Percentiles rank a stretch among this genome's conserved stretches.
Conservation (phyloP, 2,888 invertebrate species). For the Asteroscopus sphinx region DNA sequence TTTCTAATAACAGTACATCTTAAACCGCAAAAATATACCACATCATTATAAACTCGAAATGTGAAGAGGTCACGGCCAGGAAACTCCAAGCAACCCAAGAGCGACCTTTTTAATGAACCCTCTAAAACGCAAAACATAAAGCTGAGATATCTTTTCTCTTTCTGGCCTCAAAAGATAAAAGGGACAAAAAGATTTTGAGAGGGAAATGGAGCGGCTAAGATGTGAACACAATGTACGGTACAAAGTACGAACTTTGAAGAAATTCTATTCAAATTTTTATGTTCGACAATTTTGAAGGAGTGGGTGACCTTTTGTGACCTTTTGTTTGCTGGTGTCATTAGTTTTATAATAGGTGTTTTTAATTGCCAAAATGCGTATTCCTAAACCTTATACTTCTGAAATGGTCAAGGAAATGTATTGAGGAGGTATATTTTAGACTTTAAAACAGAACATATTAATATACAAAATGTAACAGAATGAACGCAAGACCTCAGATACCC, state of each 20-base stretch:
- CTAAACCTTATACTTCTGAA: no score
- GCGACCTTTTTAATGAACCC: slow-evolving; percentile 56
- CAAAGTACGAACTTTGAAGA: slow-evolving; percentile 16
- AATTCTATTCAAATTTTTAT: slow-evolving; percentile 36
- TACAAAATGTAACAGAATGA: no score
- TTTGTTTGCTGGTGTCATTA: no score
- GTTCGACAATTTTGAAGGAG: slow-evolving; percentile 4
- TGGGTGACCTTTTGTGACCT: not conserved
- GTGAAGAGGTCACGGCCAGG: slow-evolving; percentile 43
- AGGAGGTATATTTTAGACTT: no score
- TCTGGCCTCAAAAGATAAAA: slow-evolving; percentile 40
- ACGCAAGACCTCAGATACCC: no score
- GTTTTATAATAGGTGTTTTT: no score
- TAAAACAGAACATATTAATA: no score
- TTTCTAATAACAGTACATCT: no score
- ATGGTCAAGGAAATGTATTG: no score
- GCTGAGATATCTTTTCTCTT: slow-evolving; percentile 42
- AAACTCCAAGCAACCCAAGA: slow-evolving; percentile 33
- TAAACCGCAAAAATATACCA: slow-evolving; percentile 10
- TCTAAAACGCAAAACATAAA: slow-evolving; percentile 52
- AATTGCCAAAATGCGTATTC: no score
- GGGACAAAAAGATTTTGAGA: slow-evolving; percentile 37
- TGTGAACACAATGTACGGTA: slow-evolving; percentile 30
- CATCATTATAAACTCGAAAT: slow-evolving; percentile 41
- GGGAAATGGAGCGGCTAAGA: slow-evolving; percentile 41